phyloP scores from a whole-genome alignment of 2,888 invertebrate genomes.

The Liopterus haemorrhoidalis region DNA sequence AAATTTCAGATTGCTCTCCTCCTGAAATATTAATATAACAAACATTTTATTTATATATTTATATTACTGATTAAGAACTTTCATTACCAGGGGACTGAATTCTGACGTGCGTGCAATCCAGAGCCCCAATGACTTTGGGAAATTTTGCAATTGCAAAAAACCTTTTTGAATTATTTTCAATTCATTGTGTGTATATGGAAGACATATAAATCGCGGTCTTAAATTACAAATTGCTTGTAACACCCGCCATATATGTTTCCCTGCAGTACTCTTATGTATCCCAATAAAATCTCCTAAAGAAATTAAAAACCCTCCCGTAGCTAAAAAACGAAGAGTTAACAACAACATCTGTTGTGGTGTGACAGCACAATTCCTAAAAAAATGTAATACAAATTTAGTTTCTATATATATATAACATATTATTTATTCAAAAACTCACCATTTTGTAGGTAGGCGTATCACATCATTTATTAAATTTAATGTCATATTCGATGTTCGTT shows the following conservation, averaged over 20 bases:
- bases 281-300: constrained; percentile 1
- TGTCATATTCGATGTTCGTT: no score
- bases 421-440: no score
- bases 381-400: no score
- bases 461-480: no score
- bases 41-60: no score
- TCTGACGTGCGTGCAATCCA: constrained; percentile 8
- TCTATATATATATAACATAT: no score
- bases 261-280: constrained; percentile 2
- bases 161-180: not conserved
- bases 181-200: not conserved
- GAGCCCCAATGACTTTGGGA: not conserved
- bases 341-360: no score
- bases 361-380: no score
- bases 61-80: not conserved
- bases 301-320: constrained; percentile 3
- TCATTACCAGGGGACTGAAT: constrained; percentile 3
- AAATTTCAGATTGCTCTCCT: no score
- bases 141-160: not conserved
- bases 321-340: not conserved
- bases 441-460: no score
- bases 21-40: no score
- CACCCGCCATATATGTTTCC: constrained; percentile 1
- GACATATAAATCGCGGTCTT: not conserved
- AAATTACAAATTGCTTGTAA: constrained; percentile 1